phyloP scores from a whole-genome alignment of 2,113 vertebrate genomes.

The Nesoenas mayeri region DNA sequence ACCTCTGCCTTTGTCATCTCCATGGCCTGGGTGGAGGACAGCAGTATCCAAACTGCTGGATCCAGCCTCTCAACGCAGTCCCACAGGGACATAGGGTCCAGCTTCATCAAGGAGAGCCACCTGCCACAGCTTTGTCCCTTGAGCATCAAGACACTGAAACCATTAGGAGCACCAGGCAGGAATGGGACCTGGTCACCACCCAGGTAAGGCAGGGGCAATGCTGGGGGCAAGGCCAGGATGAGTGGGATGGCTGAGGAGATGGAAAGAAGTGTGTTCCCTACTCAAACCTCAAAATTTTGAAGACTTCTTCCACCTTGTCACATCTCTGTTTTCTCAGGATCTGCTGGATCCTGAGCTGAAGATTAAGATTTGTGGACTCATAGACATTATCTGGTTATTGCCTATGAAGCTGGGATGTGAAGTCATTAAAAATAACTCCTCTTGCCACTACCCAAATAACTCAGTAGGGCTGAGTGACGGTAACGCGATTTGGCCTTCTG shows the following conservation, averaged over 20 bases:
- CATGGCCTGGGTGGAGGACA: not conserved
- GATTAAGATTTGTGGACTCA: not conserved
- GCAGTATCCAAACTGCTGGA: not conserved
- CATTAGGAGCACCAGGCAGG: not conserved
- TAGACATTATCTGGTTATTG: not conserved
- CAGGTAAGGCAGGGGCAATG: not conserved
- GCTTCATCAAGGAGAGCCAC: not conserved
- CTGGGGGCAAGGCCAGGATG: not conserved
- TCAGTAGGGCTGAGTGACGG: not conserved
- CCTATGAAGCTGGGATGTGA: not conserved
- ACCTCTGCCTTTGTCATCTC: not conserved
- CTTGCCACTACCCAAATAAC: not conserved
- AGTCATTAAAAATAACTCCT: conserved; percentile 23
- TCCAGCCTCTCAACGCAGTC: not conserved
- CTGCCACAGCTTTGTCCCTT: not conserved
- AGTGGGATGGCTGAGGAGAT: not conserved
- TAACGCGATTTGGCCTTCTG: not conserved
- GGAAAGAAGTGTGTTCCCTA: not conserved
- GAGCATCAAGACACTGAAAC: not conserved
- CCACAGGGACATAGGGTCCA: not conserved
- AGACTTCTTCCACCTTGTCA: not conserved
- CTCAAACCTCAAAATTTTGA: not conserved
- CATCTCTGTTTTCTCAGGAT: not conserved
- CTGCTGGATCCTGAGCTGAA: not conserved
- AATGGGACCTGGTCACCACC: not conserved